These are phyloP conservation scores for Henricia sp. DNA, from an alignment of 53 echinoderm and acorn worm genomes.

Conservation along the genomic window DNA sequence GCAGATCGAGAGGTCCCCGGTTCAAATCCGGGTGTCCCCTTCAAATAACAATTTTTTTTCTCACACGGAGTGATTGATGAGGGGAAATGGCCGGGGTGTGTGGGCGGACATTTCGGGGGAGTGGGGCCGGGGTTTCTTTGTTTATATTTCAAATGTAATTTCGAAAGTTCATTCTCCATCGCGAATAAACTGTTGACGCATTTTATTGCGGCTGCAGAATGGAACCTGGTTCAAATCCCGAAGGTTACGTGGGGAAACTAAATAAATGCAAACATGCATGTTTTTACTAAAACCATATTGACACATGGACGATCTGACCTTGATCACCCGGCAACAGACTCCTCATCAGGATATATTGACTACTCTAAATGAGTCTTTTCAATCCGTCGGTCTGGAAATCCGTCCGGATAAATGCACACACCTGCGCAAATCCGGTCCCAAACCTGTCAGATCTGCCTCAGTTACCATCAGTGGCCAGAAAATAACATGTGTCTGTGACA, in stretches of 20 bases:
- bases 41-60: background rate
- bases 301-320: background rate
- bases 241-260: no score
- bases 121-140: no score
- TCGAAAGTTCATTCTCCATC: no score
- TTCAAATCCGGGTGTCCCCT: background rate
- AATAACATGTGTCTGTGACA: conserved; percentile 1
- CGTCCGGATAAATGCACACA: background rate
- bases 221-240: no score
- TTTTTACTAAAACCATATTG: no score
- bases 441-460: conserved; percentile 6
- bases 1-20: conserved; percentile 3
- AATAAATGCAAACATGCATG: no score
- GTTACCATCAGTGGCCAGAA: background rate
- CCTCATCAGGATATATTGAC: background rate
- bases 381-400: background rate
- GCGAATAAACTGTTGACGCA: no score
- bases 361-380: background rate
- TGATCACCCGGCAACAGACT: background rate
- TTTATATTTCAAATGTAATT: no score
- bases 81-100: no score
- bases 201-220: no score
- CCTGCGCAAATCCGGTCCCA: background rate
- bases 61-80: background rate
- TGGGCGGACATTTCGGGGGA: no score